Percentiles rank a stretch among this genome's conserved stretches.
phyloP scores from a whole-genome alignment of 92 coral and sea anemone genomes.

The Actinernus sp. region DNA sequence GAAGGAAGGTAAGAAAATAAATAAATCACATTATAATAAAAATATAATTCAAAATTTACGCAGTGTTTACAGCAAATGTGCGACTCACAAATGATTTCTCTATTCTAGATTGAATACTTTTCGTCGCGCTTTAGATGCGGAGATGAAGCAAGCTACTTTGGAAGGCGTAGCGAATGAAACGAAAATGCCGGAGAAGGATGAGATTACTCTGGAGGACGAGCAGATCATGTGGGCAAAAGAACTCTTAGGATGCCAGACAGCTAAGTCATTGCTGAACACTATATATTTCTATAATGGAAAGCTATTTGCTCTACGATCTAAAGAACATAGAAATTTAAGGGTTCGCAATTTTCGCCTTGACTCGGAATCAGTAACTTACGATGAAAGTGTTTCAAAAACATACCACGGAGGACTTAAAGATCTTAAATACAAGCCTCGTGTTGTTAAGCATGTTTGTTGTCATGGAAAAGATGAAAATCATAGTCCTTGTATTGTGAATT shows the following conservation, averaged over 20 bases:
- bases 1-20: constrained; percentile 19
- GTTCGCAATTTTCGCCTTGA: constrained; percentile 32
- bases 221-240: constrained; percentile 44
- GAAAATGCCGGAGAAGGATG: constrained; percentile 51
- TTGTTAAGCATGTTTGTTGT: constrained; percentile 69
- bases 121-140: constrained; percentile 53
- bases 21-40: no score
- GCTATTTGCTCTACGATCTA: constrained; percentile 43
- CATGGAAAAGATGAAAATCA: constrained; percentile 26
- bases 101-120: constrained; percentile 50
- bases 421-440: constrained; percentile 49
- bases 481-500: constrained; percentile 52
- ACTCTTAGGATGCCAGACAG: no score
- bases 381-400: constrained; percentile 51
- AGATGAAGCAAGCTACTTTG: constrained; percentile 56
- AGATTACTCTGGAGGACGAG: constrained; percentile 56
- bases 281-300: constrained; percentile 59
- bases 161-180: constrained; percentile 38
- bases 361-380: constrained; percentile 2
- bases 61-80: no score
- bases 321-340: no score
- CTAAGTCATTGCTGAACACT: no score
- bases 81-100: no score
- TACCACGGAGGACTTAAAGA: constrained; percentile 59
- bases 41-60: no score